Evolutionary conservation across 2,888 invertebrate genomes (phyloP), one percentile per base, ranked within the genome.

Genomic region (Philopedon plagiatum): DNA sequence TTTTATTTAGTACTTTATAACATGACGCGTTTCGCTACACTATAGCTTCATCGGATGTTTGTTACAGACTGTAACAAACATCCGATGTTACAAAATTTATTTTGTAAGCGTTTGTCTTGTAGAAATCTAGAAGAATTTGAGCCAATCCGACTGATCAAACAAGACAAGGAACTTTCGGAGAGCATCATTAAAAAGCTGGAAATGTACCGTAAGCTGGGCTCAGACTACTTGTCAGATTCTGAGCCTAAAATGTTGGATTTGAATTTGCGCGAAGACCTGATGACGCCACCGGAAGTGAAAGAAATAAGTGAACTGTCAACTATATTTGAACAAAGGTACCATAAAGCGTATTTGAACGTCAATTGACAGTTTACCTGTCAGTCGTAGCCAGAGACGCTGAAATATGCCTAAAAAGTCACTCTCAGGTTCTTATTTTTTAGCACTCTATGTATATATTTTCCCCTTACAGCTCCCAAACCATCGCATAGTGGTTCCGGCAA

Each of bases 111-210:
- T 15, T 26, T 32, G 11, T 13, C 11, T n/a, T 37, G 18, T 19
- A 49, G 61, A 23, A 7, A 44, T 1, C 8, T 44, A 29, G n/a
- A 32, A 29, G 26, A 32, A 1, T 21, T 5, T 32, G 51, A 37
- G 23, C 23, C 32, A 1, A 0, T 37, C 5, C 21, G n/a, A 13
- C 19, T 56, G 5, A 1, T 32, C 5, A 54, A 37, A 15, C 11
- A 57, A 13, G 56, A 70, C 18, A 19, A 23, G 23, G 63, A 70
- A 23, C 44, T 62, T 2, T 56, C 69, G 0, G 63, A 70, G 21
- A 62, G 37, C 21, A 57, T 70, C 32, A 63, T 62, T 7, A 41
- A 57, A 23, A 39, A 63, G 46, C 41, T 70, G 8, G 63, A 70
- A 8, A 37, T 7, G 13, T 61, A 29, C 15, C 18, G 21, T 41